These are phyloP conservation scores for Hippocampus kuda DNA, from an alignment of 2,797 vertebrate genomes.

Conservation along the genomic window DNA sequence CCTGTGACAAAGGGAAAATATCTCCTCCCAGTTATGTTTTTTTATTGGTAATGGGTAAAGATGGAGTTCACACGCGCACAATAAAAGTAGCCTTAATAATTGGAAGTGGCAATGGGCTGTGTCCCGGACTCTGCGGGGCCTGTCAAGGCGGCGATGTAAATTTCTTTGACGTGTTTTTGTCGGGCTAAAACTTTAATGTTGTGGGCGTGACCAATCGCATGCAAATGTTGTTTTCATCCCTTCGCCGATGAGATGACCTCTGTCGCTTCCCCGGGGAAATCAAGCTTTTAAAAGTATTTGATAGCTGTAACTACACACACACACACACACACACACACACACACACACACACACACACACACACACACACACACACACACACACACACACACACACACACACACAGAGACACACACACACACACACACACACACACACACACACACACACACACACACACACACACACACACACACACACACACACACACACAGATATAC, in stretches of 20 bases:
- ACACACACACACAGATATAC: constrained; percentile 6
- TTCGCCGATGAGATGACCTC: constrained; percentile 84
- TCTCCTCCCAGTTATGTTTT: constrained; percentile 74
- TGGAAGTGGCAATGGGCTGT: constrained; percentile 75
- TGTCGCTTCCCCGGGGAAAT: constrained; percentile 85
- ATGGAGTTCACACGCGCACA: constrained; percentile 66
- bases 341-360: constrained; percentile 13
- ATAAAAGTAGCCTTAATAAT: constrained; percentile 74
- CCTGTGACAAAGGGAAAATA: constrained; percentile 73
- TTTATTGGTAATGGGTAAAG: constrained; percentile 74
- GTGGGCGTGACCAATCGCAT: constrained; percentile 93
- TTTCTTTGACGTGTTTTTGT: constrained; percentile 98
- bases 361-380: constrained; percentile 3
- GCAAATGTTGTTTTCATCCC: constrained; percentile 97
- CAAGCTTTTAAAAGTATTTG: constrained; percentile 76
- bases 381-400: constrained; percentile 22
- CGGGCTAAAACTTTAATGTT: constrained; percentile 95
- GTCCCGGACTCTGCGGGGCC: constrained; percentile 74
- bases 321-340: constrained; percentile 18
- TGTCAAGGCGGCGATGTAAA: constrained; percentile 88
- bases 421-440: too few relatives aligned
- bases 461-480: constrained; percentile 22
- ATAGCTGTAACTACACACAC: constrained; percentile 60
- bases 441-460: constrained; percentile 23
- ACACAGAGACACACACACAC: constrained; percentile 17